These are phyloP conservation scores for Microtus pennsylvanicus DNA, from an alignment of 2,113 vertebrate genomes.

Conservation along the genomic window DNA sequence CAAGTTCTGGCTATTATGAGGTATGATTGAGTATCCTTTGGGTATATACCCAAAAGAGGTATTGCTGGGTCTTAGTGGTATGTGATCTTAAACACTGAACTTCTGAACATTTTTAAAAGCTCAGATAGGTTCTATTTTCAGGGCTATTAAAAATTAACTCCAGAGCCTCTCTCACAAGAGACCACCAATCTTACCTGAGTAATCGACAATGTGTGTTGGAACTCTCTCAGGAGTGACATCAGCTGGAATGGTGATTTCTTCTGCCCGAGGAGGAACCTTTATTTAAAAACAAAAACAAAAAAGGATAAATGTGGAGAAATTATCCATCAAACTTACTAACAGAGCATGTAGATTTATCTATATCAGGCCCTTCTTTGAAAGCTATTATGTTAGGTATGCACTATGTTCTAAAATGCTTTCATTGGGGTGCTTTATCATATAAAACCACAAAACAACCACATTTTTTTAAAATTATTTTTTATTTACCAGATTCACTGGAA, in stretches of 20 bases:
- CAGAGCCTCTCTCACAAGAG: background rate
- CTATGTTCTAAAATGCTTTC: constrained; percentile 20
- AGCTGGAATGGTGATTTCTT: constrained; percentile 99
- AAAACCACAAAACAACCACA: constrained; percentile 12
- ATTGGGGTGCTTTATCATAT: background rate
- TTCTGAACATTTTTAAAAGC: constrained; percentile 2
- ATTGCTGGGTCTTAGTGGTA: background rate
- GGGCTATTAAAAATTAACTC: constrained; percentile 8
- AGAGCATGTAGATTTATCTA: constrained; percentile 39
- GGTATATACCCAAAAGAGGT: too few relatives aligned
- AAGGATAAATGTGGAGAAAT: constrained; percentile 42
- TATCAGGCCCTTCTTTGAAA: background rate
- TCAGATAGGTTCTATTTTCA: constrained; percentile 9
- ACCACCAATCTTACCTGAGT: constrained; percentile 90
- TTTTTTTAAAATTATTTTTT: background rate
- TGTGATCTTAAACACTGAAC: background rate
- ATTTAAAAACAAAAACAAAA: constrained; percentile 75
- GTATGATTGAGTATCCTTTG: too few relatives aligned
- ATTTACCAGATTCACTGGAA: background rate
- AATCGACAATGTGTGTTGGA: constrained; percentile 99
- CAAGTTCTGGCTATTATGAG: too few relatives aligned
- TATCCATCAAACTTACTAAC: constrained; percentile 11
- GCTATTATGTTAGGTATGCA: background rate
- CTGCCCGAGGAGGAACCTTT: constrained; percentile 96
- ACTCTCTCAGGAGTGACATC: constrained; percentile 99